Conservation (phyloP, 2,797 vertebrate genomes). For the Psittacula echo region DNA sequence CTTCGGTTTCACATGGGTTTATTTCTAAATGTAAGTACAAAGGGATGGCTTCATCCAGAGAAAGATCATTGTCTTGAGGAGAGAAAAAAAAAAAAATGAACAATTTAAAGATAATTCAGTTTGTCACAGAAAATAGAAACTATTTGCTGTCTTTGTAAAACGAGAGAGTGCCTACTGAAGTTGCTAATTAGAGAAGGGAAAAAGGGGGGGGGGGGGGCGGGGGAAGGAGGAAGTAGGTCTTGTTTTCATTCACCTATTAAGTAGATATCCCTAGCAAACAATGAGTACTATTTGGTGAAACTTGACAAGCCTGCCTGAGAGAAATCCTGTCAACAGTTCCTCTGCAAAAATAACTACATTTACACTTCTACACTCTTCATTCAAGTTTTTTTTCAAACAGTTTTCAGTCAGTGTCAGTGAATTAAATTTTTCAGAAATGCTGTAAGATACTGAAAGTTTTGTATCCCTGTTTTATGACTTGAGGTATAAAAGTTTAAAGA, state of each 20-base stretch:
- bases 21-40: background rate
- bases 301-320: background rate
- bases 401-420: background rate
- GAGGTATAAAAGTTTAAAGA: background rate
- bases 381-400: background rate
- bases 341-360: background rate
- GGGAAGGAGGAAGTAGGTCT: background rate
- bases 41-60: background rate
- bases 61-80: background rate
- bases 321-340: background rate
- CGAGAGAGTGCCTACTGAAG: fast-evolving
- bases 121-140: background rate
- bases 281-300: background rate
- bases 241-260: background rate
- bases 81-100: background rate
- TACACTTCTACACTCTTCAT: background rate
- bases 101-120: background rate
- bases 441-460: background rate
- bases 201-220: background rate
- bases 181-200: background rate
- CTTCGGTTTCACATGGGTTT: background rate
- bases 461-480: background rate
- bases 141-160: background rate
- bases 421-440: background rate
- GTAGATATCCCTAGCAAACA: background rate